A percentile compares a stretch with the other conserved stretches of the same genome.
Evolutionary conservation across 2,797 vertebrate species (phyloP).

Genomic region (Falco concolor): DNA sequence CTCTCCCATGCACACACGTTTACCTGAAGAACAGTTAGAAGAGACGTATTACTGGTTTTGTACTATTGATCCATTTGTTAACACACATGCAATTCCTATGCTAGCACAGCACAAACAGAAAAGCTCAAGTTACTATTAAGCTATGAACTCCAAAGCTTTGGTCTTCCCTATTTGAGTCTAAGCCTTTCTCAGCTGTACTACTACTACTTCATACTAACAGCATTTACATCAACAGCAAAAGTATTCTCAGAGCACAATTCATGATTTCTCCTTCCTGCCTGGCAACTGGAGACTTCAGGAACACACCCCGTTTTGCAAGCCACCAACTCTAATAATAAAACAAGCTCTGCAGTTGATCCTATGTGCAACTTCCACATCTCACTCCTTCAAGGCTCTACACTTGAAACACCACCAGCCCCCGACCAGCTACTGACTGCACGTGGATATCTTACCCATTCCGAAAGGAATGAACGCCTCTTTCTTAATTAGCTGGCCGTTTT

Average conservation of each 20-base stretch:
- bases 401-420: background rate
- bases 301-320: background rate
- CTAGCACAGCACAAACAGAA: background rate
- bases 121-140: background rate
- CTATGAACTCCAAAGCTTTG: background rate
- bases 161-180: background rate
- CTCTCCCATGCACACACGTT: conserved; percentile 94
- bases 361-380: background rate
- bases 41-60: background rate
- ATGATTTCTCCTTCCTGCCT: background rate
- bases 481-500: conserved; percentile 83
- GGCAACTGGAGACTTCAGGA: background rate
- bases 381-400: accelerated
- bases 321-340: background rate
- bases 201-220: background rate
- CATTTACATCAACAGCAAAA: background rate
- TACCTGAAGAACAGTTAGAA: conserved; percentile 77
- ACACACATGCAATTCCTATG: background rate
- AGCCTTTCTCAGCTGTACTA: background rate
- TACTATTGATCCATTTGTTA: background rate
- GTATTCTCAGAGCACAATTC: background rate
- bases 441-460: conserved; percentile 84
- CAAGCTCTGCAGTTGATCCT: background rate
- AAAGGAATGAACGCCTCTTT: conserved; percentile 93
- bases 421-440: background rate